These are phyloP conservation scores for Drosophila dives DNA, from an alignment of 2,888 invertebrate species.

Conservation along the genomic window DNA sequence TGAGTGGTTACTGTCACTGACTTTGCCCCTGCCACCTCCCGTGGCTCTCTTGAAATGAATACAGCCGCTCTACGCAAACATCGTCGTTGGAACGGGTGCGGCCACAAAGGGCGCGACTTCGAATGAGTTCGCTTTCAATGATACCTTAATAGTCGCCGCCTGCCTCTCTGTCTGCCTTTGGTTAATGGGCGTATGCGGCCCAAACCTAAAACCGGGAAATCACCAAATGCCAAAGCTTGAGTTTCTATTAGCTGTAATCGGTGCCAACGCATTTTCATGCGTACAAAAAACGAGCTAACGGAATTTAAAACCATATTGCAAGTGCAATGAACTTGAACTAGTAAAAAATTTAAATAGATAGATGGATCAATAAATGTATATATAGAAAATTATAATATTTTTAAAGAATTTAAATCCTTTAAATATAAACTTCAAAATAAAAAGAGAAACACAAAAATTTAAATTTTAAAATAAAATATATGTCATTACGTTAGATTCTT, in stretches of 20 bases:
- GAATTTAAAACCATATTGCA: slow-evolving; percentile 4
- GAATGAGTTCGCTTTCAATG: slow-evolving; percentile 70
- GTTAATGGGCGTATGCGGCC: slow-evolving; percentile 53
- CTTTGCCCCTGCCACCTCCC: slow-evolving; percentile 26
- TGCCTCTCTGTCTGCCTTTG: slow-evolving; percentile 36
- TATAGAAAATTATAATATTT: not conserved
- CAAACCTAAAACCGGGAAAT: slow-evolving; percentile 15
- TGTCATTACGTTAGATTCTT: not conserved
- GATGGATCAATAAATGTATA: not conserved
- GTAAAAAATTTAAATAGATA: not conserved
- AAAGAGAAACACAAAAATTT: not conserved
- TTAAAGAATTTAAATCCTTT: not conserved
- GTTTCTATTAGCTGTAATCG: slow-evolving; percentile 61
- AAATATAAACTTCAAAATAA: not conserved
- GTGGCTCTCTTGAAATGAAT: slow-evolving; percentile 59
- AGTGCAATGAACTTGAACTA: slow-evolving; percentile 63
- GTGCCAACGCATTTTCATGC: slow-evolving; percentile 72
- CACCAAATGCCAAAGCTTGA: slow-evolving; percentile 35
- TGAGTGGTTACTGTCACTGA: slow-evolving; percentile 54
- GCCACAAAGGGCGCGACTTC: slow-evolving; percentile 70
- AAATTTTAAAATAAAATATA: not conserved
- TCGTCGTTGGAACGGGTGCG: slow-evolving; percentile 60
- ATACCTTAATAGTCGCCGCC: slow-evolving; percentile 44
- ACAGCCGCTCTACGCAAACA: slow-evolving; percentile 52
- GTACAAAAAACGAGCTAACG: slow-evolving; percentile 32